Conservation (phyloP, 2,797 vertebrate species). For the Pygocentrus nattereri region DNA sequence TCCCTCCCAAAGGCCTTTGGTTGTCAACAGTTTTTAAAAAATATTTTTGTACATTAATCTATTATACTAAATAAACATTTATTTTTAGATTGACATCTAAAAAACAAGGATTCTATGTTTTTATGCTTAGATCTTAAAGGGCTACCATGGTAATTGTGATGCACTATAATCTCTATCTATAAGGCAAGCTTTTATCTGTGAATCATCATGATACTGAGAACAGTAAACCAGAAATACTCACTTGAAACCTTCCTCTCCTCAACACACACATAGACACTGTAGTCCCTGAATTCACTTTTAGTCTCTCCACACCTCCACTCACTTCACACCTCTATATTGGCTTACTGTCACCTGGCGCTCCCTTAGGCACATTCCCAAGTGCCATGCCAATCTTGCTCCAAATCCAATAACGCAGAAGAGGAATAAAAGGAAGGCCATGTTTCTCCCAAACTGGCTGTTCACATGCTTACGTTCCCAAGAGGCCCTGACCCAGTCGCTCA, state of each 20-base stretch:
- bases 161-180: neutral
- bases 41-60: no score
- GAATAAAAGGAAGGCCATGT: conserved; percentile 55
- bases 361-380: conserved; percentile 62
- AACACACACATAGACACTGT: neutral
- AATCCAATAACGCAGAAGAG: conserved; percentile 61
- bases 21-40: no score
- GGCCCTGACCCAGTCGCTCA: conserved; percentile 57
- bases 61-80: no score
- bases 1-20: no score
- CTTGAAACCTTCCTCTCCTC: conserved; percentile 6
- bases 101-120: no score
- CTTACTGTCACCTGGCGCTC: conserved; percentile 56
- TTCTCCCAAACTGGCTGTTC: conserved; percentile 58
- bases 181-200: neutral
- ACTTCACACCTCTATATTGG: conserved; percentile 53
- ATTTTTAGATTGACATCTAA: no score
- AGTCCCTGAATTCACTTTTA: conserved; percentile 30
- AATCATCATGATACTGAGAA: neutral
- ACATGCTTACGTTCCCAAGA: conserved; percentile 61
- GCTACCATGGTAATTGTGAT: neutral
- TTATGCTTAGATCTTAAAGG: no score
- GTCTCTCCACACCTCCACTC: conserved; percentile 44
- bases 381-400: conserved; percentile 69
- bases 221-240: conserved; percentile 7